Evolutionary conservation across 1,140 invertebrate genomes (phyloP).

Genomic region (Lasioglossum baleicum): DNA sequence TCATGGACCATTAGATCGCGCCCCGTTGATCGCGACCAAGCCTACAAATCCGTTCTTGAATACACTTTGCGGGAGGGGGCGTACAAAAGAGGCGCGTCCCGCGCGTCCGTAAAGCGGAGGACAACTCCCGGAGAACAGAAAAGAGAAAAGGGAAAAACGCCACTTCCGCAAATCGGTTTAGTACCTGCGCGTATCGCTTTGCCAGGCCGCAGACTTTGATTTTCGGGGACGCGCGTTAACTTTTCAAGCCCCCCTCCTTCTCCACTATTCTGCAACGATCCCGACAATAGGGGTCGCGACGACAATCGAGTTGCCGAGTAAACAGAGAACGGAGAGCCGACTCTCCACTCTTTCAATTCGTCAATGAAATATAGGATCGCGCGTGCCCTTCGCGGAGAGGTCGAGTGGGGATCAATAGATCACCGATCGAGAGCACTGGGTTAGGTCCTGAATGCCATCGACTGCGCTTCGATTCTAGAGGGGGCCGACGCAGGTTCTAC

Average conservation of each 20-base stretch:
- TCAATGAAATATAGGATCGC: constrained; percentile 73
- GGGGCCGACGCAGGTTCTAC: constrained; percentile 67
- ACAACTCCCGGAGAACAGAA: neutral
- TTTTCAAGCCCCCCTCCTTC: neutral
- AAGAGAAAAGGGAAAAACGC: neutral
- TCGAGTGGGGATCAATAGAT: constrained; percentile 75
- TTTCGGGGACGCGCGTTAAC: constrained; percentile 5
- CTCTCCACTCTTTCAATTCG: constrained; percentile 49
- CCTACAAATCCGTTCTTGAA: constrained; percentile 21
- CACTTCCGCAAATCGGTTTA: constrained; percentile 11
- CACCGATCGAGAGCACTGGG: constrained; percentile 65
- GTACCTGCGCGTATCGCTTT: neutral
- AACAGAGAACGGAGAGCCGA: constrained; percentile 37
- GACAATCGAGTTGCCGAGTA: constrained; percentile 50
- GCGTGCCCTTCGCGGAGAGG: constrained; percentile 48
- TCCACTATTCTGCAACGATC: neutral
- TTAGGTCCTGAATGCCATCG: constrained; percentile 61
- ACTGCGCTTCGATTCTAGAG: constrained; percentile 52
- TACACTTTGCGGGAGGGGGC: neutral
- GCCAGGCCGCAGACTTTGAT: constrained; percentile 14
- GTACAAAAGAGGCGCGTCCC: neutral
- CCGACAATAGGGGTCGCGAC: constrained; percentile 39
- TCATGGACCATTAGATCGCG: constrained; percentile 43
- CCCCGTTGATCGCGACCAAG: constrained; percentile 14
- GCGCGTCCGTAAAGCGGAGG: neutral